phyloP scores from a whole-genome alignment of 2,797 vertebrate species.

The Rhinoraja longicauda region DNA sequence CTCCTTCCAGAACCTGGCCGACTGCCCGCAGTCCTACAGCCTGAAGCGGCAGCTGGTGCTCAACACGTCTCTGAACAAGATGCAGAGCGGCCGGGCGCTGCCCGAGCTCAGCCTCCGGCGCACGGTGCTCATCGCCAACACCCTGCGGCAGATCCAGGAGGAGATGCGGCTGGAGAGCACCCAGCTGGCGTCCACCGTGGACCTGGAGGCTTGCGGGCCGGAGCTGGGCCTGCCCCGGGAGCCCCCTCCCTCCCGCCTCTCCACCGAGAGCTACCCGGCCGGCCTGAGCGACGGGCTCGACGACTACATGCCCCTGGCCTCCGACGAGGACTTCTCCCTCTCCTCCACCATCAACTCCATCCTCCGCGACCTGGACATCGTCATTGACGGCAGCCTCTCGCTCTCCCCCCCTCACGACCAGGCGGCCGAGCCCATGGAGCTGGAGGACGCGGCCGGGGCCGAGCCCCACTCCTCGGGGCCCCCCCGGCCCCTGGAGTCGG shows the following conservation, averaged over 20 bases:
- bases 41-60: constrained; percentile 66
- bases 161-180: constrained; percentile 45
- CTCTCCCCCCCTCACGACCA: constrained; percentile 52
- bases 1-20: constrained; percentile 41
- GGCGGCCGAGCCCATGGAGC: constrained; percentile 28
- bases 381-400: constrained; percentile 49
- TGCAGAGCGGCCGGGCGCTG: constrained; percentile 61
- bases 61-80: constrained; percentile 70
- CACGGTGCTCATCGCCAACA: constrained; percentile 74
- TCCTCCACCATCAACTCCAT: constrained; percentile 67
- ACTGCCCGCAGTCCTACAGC: constrained; percentile 49
- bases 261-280: constrained; percentile 38
- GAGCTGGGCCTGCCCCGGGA: background rate
- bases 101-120: constrained; percentile 65
- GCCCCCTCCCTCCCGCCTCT: background rate
- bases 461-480: constrained; percentile 18
- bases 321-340: constrained; percentile 65
- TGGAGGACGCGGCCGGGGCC: constrained; percentile 40
- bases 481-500: constrained; percentile 40
- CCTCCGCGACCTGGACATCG: constrained; percentile 60
- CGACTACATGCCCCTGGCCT: constrained; percentile 58
- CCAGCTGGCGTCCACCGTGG: background rate
- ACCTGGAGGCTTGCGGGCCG: background rate
- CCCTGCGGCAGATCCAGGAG: constrained; percentile 63
- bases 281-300: constrained; percentile 47